Percentiles rank a stretch among this genome's conserved stretches.
phyloP scores from a whole-genome alignment of 1,140 invertebrate species.

The Arion vulgaris region DNA sequence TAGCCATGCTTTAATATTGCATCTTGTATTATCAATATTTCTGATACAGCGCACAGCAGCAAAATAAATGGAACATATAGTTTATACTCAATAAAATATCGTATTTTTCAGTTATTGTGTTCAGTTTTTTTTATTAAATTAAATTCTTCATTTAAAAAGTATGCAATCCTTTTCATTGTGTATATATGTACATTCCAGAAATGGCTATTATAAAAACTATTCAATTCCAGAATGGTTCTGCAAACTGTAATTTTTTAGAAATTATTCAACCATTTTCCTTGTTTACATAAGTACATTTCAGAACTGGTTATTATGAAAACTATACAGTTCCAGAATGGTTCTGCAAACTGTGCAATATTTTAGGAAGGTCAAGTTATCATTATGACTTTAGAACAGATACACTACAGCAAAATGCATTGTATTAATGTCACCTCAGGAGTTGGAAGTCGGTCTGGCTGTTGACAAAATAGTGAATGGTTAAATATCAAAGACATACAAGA shows the following conservation, averaged over 20 bases:
- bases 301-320: not conserved
- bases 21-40: no score
- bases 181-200: not conserved
- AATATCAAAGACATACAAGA: not conserved
- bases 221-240: not conserved
- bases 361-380: not conserved
- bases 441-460: not conserved
- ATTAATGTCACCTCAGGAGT: slow-evolving; percentile 1
- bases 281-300: not conserved
- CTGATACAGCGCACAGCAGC: no score
- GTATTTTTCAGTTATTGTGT: no score
- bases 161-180: no score
- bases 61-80: no score
- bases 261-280: no score
- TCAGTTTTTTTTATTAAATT: no score
- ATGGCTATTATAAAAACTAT: not conserved
- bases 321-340: not conserved
- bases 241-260: not conserved
- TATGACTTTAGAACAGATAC: not conserved
- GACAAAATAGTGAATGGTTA: not conserved
- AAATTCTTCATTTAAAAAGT: no score
- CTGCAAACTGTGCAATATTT: not conserved
- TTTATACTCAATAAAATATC: no score
- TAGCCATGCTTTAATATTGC: no score
- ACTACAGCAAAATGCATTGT: not conserved